Evolutionary conservation across 2,888 invertebrate genomes (phyloP).

Genomic region (Herminia tarsipennalis): DNA sequence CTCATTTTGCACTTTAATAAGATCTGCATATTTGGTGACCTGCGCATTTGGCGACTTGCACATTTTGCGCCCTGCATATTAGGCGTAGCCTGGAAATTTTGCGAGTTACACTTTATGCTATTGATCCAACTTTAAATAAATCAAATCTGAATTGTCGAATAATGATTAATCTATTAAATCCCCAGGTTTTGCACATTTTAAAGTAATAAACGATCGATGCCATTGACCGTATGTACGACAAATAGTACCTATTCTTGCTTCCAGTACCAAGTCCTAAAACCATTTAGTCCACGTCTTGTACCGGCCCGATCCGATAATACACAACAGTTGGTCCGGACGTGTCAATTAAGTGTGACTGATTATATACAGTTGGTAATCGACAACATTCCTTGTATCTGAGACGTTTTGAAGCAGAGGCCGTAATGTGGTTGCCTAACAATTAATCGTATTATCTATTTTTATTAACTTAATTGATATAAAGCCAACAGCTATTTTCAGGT

Average conservation of each 20-base stretch:
- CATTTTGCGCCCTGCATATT: no score
- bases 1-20: no score
- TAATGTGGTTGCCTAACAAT: constrained; percentile 7
- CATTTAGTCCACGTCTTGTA: neutral
- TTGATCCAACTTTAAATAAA: no score
- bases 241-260: neutral
- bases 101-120: no score
- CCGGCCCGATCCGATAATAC: neutral
- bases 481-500: no score
- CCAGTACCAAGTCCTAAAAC: neutral
- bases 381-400: constrained; percentile 1
- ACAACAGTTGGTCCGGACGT: constrained; percentile 1
- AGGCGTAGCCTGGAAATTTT: no score
- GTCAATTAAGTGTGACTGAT: constrained; percentile 9
- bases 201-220: no score
- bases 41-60: no score
- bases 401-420: neutral
- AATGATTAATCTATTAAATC: no score
- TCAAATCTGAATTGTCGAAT: no score
- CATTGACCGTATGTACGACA: neutral
- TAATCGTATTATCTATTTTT: neutral
- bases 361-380: constrained; percentile 3
- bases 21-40: no score
- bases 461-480: neutral
- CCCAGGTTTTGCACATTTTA: no score